These are phyloP conservation scores for Catocala nupta DNA, from an alignment of 2,888 invertebrate genomes.

Conservation along the genomic window DNA sequence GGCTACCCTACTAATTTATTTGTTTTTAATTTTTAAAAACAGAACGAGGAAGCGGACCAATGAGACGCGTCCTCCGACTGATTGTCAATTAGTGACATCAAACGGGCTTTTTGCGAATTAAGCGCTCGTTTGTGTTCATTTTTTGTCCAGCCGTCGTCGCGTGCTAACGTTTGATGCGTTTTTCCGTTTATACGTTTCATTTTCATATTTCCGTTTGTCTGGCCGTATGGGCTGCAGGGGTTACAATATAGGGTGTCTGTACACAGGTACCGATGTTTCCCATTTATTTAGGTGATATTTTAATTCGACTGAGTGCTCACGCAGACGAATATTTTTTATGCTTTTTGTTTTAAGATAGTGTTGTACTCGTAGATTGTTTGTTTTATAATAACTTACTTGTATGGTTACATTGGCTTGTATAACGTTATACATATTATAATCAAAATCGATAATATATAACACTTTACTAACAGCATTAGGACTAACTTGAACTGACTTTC, in stretches of 20 bases:
- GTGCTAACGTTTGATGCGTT: conserved; percentile 80
- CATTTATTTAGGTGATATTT: conserved; percentile 68
- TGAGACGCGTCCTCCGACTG: conserved; percentile 85
- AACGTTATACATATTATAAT: too few relatives aligned
- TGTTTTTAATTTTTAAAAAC: conserved; percentile 86
- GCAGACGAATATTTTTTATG: conserved; percentile 42
- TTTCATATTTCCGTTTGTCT: conserved; percentile 87
- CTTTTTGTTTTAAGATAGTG: conserved; percentile 16
- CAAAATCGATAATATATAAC: too few relatives aligned
- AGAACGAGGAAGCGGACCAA: conserved; percentile 82
- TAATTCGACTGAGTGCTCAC: conserved; percentile 74
- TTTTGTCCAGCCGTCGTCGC: conserved; percentile 78
- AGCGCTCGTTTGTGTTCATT: conserved; percentile 84
- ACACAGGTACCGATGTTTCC: conserved; percentile 54
- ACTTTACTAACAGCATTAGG: too few relatives aligned
- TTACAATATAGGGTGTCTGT: conserved; percentile 64
- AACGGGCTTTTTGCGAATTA: conserved; percentile 88
- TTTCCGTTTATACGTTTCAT: conserved; percentile 84
- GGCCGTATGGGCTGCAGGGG: conserved; percentile 62
- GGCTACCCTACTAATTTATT: conserved; percentile 79
- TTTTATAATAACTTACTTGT: background rate
- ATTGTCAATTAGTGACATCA: conserved; percentile 88
- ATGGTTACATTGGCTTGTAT: background rate
- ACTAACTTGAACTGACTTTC: too few relatives aligned
- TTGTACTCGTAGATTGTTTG: background rate